Evolutionary conservation across 2,888 invertebrate genomes (phyloP), one percentile per base, ranked within the genome.

Genomic region (Tiliacea aurago): DNA sequence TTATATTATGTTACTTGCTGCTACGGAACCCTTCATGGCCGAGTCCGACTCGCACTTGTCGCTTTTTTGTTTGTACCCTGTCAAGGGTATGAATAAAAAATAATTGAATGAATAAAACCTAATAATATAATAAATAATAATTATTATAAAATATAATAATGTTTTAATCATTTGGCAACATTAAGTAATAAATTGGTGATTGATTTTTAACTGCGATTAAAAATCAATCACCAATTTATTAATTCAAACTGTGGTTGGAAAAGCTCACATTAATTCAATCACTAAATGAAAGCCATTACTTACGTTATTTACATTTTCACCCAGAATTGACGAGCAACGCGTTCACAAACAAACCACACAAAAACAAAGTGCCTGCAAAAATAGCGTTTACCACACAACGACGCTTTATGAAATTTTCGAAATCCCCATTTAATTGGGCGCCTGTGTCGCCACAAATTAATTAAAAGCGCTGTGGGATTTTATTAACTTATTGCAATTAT

Each of bases 401-500:
- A 81, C 87, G 87, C 90, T 93, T 91, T 92, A 92, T 91, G 89
- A 92, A 93, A 92, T 91, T 92, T 92, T 86, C 90, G 89, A 92
- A 93, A 93, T 91, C 92, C 90, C 88, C 88, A 90, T 95, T 93
- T 94, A 93, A 94, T 94, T 93, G 92, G 91, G 90, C 92, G 91
- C 90, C 91, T 90, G 93, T 91, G 91, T 93, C 90, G 90, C 93
- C 93, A 91, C 93, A 93, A 94, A 95, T 95, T 94, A 94, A 95
- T 95, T 95, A 94, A 93, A 93, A 93, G 90, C 91, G 92, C 90
- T 90, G 90, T 87, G 91, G 91, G 91, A 92, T 94, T 94, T 94
- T 94, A 94, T 95, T 94, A 95, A 95, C 93, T 95, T 95, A 95
- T 95, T 93, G 93, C 93, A 93, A 95, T 95, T 94, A 95, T 93